These are phyloP conservation scores for Bombus sylvicola DNA, from an alignment of 1,140 invertebrate species.

Conservation along the genomic window DNA sequence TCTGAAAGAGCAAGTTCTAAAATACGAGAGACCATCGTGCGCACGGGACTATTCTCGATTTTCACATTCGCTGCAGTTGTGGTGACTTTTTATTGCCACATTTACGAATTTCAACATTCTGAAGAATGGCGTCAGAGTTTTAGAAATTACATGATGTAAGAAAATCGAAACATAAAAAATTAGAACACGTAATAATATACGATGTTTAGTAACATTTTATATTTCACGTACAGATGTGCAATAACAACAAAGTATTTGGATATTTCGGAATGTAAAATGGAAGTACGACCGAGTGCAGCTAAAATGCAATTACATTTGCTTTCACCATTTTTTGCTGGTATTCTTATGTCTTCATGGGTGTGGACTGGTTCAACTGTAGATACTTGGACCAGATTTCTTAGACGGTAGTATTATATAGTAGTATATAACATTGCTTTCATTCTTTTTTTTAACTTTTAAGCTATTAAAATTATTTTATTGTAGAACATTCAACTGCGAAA, in stretches of 20 bases:
- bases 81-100: conserved; percentile 91
- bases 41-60: conserved; percentile 89
- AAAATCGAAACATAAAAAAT: conserved; percentile 64
- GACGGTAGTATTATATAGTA: conserved; percentile 84
- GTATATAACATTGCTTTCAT: background rate
- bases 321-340: conserved; percentile 91
- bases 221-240: conserved; percentile 52
- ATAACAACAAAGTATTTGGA: conserved; percentile 82
- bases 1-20: conserved; percentile 91
- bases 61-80: conserved; percentile 89
- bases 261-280: conserved; percentile 85
- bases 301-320: conserved; percentile 92
- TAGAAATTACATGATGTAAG: conserved; percentile 91
- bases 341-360: conserved; percentile 96
- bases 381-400: conserved; percentile 92
- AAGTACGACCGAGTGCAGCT: conserved; percentile 89
- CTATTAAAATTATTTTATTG: conserved; percentile 17
- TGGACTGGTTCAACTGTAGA: conserved; percentile 93
- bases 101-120: conserved; percentile 90
- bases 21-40: conserved; percentile 91
- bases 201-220: background rate
- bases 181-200: background rate
- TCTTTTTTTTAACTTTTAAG: background rate
- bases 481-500: conserved; percentile 84
- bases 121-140: conserved; percentile 90